Evolutionary conservation across 2,113 vertebrate genomes (phyloP).

Genomic region (Myrmophylax atrothorax): DNA sequence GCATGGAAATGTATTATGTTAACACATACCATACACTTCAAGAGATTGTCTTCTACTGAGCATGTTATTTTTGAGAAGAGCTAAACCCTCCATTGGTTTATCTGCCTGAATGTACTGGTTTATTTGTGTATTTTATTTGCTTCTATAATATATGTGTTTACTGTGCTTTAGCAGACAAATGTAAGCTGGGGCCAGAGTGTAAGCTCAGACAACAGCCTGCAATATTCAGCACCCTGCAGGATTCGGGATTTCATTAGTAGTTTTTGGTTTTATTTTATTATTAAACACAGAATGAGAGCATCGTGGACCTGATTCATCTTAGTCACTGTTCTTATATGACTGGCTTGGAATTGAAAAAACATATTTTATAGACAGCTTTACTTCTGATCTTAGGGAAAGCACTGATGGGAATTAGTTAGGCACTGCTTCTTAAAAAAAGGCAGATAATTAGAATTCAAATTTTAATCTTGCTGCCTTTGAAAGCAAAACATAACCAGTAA

Average conservation of each 20-base stretch:
- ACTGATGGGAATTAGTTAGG: slow-evolving; percentile 25
- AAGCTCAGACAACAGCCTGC: not conserved
- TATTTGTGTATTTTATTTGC: slow-evolving; percentile 4
- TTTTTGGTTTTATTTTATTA: not conserved
- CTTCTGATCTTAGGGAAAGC: slow-evolving; percentile 19
- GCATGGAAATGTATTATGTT: not conserved
- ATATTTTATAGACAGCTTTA: not conserved
- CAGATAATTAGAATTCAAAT: slow-evolving; percentile 31
- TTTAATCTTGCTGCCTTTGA: slow-evolving; percentile 25
- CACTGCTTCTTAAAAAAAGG: not conserved
- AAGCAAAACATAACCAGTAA: slow-evolving; percentile 15
- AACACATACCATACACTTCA: not conserved
- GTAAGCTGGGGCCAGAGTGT: not conserved
- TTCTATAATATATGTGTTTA: not conserved
- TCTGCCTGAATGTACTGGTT: not conserved
- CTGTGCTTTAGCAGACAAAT: not conserved
- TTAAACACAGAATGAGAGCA: not conserved
- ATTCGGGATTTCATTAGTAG: not conserved
- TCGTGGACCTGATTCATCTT: not conserved
- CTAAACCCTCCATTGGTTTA: not conserved
- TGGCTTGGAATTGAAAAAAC: not conserved
- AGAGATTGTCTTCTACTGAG: not conserved
- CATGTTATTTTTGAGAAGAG: not conserved
- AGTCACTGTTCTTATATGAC: not conserved
- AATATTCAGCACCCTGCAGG: not conserved